Conservation (phyloP, 92 coral and sea anemone species). For the Porites cylindrica region DNA sequence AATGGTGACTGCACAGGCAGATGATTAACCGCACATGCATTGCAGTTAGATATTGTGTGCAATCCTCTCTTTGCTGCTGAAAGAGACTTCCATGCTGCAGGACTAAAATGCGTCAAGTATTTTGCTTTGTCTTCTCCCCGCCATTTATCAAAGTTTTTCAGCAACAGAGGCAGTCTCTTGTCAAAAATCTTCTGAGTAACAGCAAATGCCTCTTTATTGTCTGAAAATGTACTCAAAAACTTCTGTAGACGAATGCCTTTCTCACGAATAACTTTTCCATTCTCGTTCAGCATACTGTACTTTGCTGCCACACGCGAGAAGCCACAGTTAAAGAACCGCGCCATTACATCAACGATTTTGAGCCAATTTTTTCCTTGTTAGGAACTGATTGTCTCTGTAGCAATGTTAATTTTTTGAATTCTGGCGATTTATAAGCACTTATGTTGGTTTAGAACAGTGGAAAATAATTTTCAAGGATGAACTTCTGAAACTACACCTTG, state of each 20-base stretch:
- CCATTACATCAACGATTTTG: neutral
- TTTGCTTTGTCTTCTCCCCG: neutral
- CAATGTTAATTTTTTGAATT: too few relatives aligned
- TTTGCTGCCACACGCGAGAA: neutral
- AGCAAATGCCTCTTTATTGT: neutral
- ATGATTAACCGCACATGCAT: neutral
- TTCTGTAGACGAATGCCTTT: neutral
- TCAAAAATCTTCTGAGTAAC: neutral
- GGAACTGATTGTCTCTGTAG: too few relatives aligned
- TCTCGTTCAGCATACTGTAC: neutral
- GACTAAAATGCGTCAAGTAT: neutral
- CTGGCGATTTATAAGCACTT: too few relatives aligned
- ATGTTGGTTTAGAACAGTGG: too few relatives aligned
- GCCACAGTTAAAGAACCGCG: slow-evolving; percentile 2
- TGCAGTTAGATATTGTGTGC: slow-evolving; percentile 1
- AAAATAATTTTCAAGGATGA: too few relatives aligned
- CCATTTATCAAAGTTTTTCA: neutral
- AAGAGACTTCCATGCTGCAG: neutral
- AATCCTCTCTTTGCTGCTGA: neutral
- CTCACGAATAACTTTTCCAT: neutral
- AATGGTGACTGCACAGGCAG: neutral
- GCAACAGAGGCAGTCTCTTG: neutral
- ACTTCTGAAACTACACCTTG: too few relatives aligned
- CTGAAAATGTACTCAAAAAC: neutral
- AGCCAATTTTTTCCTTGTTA: too few relatives aligned